Percentiles rank a stretch among this genome's conserved stretches.
These are phyloP conservation scores for Calameuta filiformis DNA, from an alignment of 2,888 invertebrate species.

Conservation along the genomic window DNA sequence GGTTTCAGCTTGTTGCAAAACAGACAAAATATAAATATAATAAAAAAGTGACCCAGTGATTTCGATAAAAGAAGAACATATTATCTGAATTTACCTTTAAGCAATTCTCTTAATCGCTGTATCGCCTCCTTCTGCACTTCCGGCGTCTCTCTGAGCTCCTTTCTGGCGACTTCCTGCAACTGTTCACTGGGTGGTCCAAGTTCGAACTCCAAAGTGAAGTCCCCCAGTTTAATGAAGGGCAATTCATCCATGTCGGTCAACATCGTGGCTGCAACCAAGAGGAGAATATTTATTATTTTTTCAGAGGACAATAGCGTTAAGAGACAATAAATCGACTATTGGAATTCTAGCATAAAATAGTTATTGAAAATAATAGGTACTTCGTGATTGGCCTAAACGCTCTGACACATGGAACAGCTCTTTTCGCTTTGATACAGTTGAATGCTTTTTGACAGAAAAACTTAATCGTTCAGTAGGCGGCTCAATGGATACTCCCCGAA, in stretches of 20 bases:
- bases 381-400: neutral
- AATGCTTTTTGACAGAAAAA: neutral
- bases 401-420: neutral
- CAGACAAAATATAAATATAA: neutral
- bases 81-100: slow-evolving; percentile 69
- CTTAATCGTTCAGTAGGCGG: neutral
- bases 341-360: neutral
- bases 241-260: slow-evolving; percentile 77
- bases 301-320: neutral
- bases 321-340: neutral
- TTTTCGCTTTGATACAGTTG: neutral
- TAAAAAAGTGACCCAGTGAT: neutral
- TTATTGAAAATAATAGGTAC: neutral
- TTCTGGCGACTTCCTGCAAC: slow-evolving; percentile 75
- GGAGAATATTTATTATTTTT: neutral
- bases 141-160: slow-evolving; percentile 76
- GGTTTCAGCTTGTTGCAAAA: slow-evolving; percentile 71
- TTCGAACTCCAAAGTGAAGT: slow-evolving; percentile 76
- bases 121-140: slow-evolving; percentile 72
- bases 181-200: slow-evolving; percentile 74
- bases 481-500: neutral
- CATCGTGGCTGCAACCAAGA: slow-evolving; percentile 72
- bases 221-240: slow-evolving; percentile 76
- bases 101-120: slow-evolving; percentile 70
- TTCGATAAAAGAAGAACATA: slow-evolving; percentile 3